Conservation (phyloP, 2,888 invertebrate species). For the Agrypnus murinus region DNA sequence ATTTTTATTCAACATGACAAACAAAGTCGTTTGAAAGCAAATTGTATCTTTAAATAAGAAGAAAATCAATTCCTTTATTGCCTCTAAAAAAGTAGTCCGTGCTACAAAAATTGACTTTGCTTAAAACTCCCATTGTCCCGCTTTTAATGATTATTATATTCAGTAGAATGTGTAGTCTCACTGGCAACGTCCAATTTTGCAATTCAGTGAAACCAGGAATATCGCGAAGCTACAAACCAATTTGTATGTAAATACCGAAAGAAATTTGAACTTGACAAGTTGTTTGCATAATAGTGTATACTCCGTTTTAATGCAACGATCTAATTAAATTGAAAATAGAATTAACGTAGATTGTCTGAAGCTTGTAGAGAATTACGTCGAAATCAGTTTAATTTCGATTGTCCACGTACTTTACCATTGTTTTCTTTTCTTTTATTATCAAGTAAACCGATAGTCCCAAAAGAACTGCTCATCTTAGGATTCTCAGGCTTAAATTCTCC, state of each 20-base stretch:
- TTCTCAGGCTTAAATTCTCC: slow-evolving; percentile 23
- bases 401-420: not conserved
- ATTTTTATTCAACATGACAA: too few species aligned
- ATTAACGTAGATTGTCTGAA: slow-evolving; percentile 36
- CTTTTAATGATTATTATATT: slow-evolving; percentile 19
- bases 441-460: slow-evolving; percentile 28
- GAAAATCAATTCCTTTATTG: too few species aligned
- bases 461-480: slow-evolving; percentile 18
- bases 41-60: too few species aligned
- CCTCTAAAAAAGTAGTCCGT: too few species aligned
- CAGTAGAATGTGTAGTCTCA: slow-evolving; percentile 18
- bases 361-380: slow-evolving; percentile 19
- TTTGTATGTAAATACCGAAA: slow-evolving; percentile 48
- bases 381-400: slow-evolving; percentile 29
- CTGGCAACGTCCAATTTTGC: slow-evolving; percentile 37
- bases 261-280: slow-evolving; percentile 47
- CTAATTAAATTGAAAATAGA: slow-evolving; percentile 43
- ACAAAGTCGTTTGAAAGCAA: too few species aligned
- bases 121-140: slow-evolving; percentile 8
- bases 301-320: slow-evolving; percentile 39
- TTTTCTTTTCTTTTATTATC: slow-evolving; percentile 25
- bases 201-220: slow-evolving; percentile 35
- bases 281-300: slow-evolving; percentile 45
- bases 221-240: slow-evolving; percentile 42
- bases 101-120: not conserved